A percentile compares a stretch with the other conserved stretches of the same genome.
These are phyloP conservation scores for Eustalomyia histrio DNA, from an alignment of 2,888 invertebrate species.

Conservation along the genomic window DNA sequence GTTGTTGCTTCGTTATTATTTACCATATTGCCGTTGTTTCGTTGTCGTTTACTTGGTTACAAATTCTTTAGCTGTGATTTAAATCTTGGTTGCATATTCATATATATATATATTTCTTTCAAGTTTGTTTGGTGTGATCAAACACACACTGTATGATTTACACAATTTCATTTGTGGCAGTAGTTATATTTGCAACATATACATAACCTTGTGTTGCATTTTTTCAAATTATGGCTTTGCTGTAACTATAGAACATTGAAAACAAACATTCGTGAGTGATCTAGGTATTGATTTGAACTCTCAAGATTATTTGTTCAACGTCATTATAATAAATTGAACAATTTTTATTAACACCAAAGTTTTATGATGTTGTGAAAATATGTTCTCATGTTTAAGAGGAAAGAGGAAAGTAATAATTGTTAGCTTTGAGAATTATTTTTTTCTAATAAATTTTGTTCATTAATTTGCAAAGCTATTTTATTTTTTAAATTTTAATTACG, in stretches of 20 bases:
- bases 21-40: not conserved
- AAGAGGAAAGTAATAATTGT: not conserved
- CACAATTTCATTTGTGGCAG: not conserved
- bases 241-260: slow-evolving; percentile 3
- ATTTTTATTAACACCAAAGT: slow-evolving; percentile 39
- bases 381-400: not conserved
- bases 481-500: no score
- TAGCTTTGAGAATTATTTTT: no score
- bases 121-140: slow-evolving; percentile 29
- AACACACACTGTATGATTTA: slow-evolving; percentile 18
- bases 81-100: not conserved
- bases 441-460: no score
- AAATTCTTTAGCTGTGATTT: not conserved
- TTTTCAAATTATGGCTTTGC: no score
- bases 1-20: slow-evolving; percentile 4
- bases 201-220: not conserved
- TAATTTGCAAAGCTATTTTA: no score
- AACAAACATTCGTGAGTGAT: slow-evolving; percentile 47
- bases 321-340: slow-evolving; percentile 51
- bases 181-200: not conserved
- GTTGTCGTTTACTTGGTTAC: not conserved
- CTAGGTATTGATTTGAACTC: slow-evolving; percentile 49
- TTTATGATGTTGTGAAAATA: slow-evolving; percentile 20
- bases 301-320: slow-evolving; percentile 47
- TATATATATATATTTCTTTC: not conserved